Conservation (phyloP, 2,888 invertebrate genomes). For the Pristionchus maxplancki region DNA sequence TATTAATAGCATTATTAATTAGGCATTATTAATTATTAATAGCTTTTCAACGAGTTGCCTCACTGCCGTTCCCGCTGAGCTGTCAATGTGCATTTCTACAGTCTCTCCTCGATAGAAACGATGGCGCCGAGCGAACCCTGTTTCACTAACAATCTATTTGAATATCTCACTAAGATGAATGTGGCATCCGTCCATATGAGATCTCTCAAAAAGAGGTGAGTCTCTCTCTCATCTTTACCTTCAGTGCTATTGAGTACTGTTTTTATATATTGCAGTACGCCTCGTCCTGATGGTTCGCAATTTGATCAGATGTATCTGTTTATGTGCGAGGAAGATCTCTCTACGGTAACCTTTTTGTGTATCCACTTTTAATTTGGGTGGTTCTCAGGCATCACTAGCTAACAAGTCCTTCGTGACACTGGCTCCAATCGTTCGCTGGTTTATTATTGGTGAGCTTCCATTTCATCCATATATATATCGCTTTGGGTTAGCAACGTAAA, state of each 20-base stretch:
- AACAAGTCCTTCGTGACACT: neutral
- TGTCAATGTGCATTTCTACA: neutral
- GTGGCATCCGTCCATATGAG: too few relatives aligned
- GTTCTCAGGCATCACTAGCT: neutral
- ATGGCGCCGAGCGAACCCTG: neutral
- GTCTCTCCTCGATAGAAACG: neutral
- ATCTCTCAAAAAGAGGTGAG: neutral
- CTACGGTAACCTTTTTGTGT: neutral
- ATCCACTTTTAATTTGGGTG: neutral
- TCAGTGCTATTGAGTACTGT: neutral
- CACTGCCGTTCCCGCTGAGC: neutral
- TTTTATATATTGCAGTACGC: neutral
- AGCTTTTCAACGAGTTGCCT: too few relatives aligned
- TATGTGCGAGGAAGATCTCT: neutral
- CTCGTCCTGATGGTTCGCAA: neutral
- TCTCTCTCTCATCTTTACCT: neutral
- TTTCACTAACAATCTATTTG: neutral
- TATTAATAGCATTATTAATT: too few relatives aligned
- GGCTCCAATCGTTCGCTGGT: conserved; percentile 24
- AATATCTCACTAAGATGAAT: neutral
- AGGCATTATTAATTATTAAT: too few relatives aligned
- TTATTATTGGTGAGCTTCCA: neutral
- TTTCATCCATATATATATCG: too few relatives aligned
- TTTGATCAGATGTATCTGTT: conserved; percentile 29
- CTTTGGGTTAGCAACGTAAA: too few relatives aligned